Evolutionary conservation across 2,113 vertebrate species (phyloP), one percentile per base, ranked within the genome.

Genomic region (Thryonomys swinderianus): DNA sequence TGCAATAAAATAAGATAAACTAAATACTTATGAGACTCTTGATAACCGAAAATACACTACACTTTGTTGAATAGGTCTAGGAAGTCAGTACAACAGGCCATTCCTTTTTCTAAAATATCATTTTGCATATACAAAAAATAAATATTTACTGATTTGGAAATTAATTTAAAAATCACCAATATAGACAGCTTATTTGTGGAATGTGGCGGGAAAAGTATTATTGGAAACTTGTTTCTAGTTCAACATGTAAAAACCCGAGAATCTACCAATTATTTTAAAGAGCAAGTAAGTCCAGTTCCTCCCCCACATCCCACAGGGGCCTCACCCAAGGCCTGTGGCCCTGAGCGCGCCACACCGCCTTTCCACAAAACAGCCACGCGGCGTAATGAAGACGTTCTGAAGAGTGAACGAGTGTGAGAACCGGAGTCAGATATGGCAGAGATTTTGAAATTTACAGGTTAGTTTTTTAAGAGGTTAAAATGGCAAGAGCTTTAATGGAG

Each of bases 341-440:
- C 53, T 21, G 2, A 8, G 2, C 4, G 10, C 16, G 32, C 34
- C 9, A 7, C 62, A 2, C 37, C 32, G 1, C 13, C 27, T 23
- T 51, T 27, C 27, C 3, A 57, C 34, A 11, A 7, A 91, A n/a
- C 61, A 53, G 32, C n/a, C 3, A n/a, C 9, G 53, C 37, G 23
- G 45, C 23, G 18, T 18, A 30, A 3, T 53, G 53, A 45, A 74
- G 6, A 51, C 48, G 55, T 27, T 17, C 45, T 59, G 18, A 66
- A 67, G 34, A 59, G 16, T 55, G 16, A 55, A 17, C 53, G 14
- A 55, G 53, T 55, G 16, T 55, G 8, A 55, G 7, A 10, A 8
- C 25, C 74, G 87, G n/a, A 94, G 62, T 40, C 1, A 62, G 20
- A 30, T 17, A 55, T 16, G 45, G 20, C 10, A 69, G 53, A 8